A percentile compares a stretch with the other conserved stretches of the same genome.
Conservation (phyloP, 2,888 invertebrate species). For the Syrista parreyssii region DNA sequence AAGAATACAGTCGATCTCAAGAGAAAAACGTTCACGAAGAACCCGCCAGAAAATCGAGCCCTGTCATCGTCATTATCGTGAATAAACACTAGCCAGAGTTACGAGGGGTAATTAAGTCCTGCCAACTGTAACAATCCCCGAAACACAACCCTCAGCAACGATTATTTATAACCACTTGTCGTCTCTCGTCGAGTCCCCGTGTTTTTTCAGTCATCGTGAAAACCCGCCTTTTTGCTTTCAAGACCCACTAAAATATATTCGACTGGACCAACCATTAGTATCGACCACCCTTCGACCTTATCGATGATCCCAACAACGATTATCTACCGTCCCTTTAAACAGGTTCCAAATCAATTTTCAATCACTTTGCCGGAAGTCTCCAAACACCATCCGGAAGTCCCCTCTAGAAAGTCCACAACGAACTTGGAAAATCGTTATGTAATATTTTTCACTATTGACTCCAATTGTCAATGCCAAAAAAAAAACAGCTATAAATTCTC, state of each 20-base stretch:
- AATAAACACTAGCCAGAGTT: conserved; percentile 1
- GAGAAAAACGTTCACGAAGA: neutral
- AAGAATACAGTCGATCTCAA: neutral
- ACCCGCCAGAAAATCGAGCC: neutral
- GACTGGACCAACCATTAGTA: neutral
- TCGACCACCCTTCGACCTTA: neutral
- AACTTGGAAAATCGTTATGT: neutral
- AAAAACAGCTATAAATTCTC: too few relatives aligned
- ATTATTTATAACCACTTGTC: conserved; percentile 7
- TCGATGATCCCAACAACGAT: neutral
- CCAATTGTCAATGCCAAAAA: too few relatives aligned
- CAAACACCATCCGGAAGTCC: neutral
- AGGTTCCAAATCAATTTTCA: neutral
- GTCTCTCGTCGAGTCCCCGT: conserved; percentile 2
- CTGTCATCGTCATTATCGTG: neutral
- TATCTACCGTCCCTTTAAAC: neutral
- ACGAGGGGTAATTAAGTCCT: conserved; percentile 5
- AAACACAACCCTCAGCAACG: neutral
- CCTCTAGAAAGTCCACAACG: neutral
- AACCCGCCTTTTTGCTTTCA: neutral
- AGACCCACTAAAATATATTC: neutral
- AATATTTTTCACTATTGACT: too few relatives aligned
- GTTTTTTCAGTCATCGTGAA: neutral
- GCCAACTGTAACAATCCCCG: conserved; percentile 1
- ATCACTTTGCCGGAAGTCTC: neutral